A percentile compares a stretch with the other conserved stretches of the same genome.
These are phyloP conservation scores for Brachionus angularis DNA, from an alignment of 1,140 invertebrate genomes.

Conservation along the genomic window DNA sequence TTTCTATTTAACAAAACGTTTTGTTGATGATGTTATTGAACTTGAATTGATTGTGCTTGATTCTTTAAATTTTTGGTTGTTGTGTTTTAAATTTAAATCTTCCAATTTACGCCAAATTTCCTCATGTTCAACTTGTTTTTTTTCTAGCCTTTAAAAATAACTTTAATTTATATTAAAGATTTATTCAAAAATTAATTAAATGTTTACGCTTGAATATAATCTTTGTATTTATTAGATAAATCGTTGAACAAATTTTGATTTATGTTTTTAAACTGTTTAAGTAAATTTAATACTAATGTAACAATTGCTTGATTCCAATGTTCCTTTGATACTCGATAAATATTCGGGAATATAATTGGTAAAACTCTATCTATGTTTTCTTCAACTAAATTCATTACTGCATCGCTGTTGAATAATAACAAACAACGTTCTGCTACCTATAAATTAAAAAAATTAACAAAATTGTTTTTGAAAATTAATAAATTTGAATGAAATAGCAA, in stretches of 20 bases:
- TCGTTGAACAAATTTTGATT: conserved; percentile 40
- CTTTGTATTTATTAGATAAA: conserved; percentile 38
- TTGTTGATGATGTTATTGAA: conserved; percentile 2
- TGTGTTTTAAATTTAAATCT: conserved; percentile 17
- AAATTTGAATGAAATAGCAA: background rate
- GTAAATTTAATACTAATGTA: conserved; percentile 38
- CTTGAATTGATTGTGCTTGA: conserved; percentile 6
- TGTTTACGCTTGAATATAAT: conserved; percentile 34
- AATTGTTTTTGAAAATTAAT: background rate
- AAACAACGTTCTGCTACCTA: conserved; percentile 61
- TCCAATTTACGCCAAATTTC: conserved; percentile 42
- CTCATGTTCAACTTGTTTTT: conserved; percentile 18
- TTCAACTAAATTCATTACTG: conserved; percentile 61
- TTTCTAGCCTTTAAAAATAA: conserved; percentile 26
- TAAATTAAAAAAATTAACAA: background rate
- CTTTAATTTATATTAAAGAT: background rate
- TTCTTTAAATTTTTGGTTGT: background rate
- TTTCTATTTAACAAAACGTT: conserved; percentile 29
- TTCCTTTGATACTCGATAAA: conserved; percentile 92
- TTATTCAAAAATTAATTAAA: background rate
- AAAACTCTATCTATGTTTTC: conserved; percentile 58
- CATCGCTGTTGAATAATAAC: conserved; percentile 64
- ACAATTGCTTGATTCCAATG: conserved; percentile 86
- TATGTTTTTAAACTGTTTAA: conserved; percentile 42
- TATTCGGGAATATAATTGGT: conserved; percentile 83